Evolutionary conservation across 2,113 vertebrate genomes (phyloP).

Genomic region (Sialia sialis): DNA sequence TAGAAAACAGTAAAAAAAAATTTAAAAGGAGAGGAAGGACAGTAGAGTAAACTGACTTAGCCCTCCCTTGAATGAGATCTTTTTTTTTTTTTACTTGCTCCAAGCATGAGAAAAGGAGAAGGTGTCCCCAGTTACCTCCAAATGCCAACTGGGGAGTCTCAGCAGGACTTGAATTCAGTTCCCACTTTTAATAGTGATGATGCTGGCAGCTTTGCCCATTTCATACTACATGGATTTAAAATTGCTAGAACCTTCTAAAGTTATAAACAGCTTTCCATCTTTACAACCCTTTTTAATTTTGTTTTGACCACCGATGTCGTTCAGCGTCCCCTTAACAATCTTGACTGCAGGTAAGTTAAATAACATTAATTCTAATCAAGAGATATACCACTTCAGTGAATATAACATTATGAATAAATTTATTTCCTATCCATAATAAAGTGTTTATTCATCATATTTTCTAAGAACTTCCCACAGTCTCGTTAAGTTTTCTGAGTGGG

Average conservation of each 20-base stretch:
- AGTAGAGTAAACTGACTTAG: background rate
- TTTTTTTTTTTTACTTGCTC: background rate
- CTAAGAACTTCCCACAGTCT: background rate
- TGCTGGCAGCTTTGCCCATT: background rate
- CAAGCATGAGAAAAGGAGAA: background rate
- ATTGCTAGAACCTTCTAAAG: background rate
- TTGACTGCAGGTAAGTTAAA: background rate
- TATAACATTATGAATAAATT: background rate
- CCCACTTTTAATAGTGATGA: background rate
- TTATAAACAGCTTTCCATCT: background rate
- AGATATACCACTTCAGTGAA: background rate
- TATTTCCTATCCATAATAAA: background rate
- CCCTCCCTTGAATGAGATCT: background rate
- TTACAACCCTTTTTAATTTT: background rate
- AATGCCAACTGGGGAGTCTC: background rate
- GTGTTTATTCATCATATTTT: constrained; percentile 23
- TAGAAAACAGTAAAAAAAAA: background rate
- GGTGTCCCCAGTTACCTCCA: background rate
- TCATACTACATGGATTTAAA: background rate
- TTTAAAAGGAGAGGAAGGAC: accelerated
- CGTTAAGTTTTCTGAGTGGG: background rate
- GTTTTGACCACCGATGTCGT: background rate
- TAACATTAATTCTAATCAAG: background rate
- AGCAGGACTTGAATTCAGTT: background rate
- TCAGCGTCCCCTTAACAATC: background rate